phyloP scores from a whole-genome alignment of 2,797 vertebrate genomes.

The Pangasius larnaudii region DNA sequence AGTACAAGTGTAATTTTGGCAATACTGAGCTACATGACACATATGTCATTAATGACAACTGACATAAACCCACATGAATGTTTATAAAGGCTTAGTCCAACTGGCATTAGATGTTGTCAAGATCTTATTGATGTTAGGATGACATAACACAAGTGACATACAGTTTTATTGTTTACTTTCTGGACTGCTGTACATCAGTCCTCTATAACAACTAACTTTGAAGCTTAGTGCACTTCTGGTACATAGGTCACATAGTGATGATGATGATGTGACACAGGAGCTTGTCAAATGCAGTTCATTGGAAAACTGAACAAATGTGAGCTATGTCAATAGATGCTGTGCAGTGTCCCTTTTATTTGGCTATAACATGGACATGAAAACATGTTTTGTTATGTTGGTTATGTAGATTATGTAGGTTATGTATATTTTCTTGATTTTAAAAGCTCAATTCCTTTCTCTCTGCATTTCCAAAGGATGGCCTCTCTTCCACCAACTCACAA shows the following conservation, averaged over 20 bases:
- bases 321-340: not conserved
- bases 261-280: slow-evolving; percentile 20
- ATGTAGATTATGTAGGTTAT: not conserved
- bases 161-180: slow-evolving; percentile 20
- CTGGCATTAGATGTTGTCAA: slow-evolving; percentile 15
- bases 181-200: slow-evolving; percentile 6
- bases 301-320: not conserved
- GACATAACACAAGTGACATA: slow-evolving; percentile 19
- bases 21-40: slow-evolving; percentile 7
- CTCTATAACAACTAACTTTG: slow-evolving; percentile 14
- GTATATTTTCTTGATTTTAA: not conserved
- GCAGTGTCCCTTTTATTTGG: not conserved
- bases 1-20: not conserved
- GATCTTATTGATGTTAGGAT: not conserved
- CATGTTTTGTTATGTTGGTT: not conserved
- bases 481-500: not conserved
- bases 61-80: slow-evolving; percentile 6
- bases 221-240: not conserved
- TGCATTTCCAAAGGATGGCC: not conserved
- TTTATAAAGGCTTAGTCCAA: slow-evolving; percentile 16
- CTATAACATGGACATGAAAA: not conserved
- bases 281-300: slow-evolving; percentile 4
- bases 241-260: slow-evolving; percentile 5
- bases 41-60: slow-evolving; percentile 15
- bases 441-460: not conserved